These are phyloP conservation scores for Rallus limicola DNA, from an alignment of 2,113 vertebrate species.

Conservation along the genomic window DNA sequence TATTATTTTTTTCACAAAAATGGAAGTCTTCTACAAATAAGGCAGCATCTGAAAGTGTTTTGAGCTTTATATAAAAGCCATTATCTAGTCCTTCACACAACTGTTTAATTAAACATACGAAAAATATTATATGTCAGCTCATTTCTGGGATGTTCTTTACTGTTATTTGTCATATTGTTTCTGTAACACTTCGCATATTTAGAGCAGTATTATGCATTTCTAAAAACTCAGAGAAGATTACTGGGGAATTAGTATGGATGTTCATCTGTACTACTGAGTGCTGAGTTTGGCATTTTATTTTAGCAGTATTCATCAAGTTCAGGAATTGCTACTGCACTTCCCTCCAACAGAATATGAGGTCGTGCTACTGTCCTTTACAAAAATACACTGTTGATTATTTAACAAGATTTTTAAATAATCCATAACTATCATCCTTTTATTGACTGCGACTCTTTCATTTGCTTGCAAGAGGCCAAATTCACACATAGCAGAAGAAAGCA, in stretches of 20 bases:
- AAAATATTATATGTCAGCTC: neutral
- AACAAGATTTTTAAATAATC: neutral
- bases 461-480: neutral
- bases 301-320: neutral
- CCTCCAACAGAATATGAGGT: neutral
- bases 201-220: neutral
- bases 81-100: neutral
- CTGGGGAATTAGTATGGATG: neutral
- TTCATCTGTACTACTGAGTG: neutral
- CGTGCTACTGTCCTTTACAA: neutral
- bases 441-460: neutral
- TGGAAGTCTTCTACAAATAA: neutral
- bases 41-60: neutral
- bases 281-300: neutral
- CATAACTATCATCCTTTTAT: neutral
- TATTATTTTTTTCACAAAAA: neutral
- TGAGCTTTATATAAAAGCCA: neutral
- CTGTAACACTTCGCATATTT: neutral
- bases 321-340: neutral
- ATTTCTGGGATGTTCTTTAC: neutral
- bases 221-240: neutral
- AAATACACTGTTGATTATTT: neutral
- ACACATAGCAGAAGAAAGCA: neutral
- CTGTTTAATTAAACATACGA: neutral
- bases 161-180: neutral